Percentiles rank a stretch among this genome's conserved stretches.
These are phyloP conservation scores for Mythimna loreyi DNA, from an alignment of 2,888 invertebrate genomes.

Conservation along the genomic window DNA sequence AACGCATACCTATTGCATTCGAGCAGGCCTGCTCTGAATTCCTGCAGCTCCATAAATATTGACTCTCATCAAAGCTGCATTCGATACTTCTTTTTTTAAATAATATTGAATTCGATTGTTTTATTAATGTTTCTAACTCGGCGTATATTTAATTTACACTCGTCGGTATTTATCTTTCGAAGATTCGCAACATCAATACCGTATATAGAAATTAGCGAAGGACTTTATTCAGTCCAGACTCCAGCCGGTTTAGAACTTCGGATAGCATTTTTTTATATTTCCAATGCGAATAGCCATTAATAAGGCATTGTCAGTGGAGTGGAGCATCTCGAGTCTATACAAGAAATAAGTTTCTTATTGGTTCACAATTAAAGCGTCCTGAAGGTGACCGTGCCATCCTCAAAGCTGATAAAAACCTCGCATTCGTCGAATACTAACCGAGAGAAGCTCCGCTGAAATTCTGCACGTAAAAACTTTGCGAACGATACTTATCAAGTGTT, in stretches of 20 bases:
- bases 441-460: conserved; percentile 87
- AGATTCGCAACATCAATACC: conserved; percentile 27
- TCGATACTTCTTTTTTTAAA: conserved; percentile 32
- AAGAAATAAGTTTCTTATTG: conserved; percentile 85
- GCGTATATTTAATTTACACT: conserved; percentile 54
- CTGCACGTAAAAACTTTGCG: conserved; percentile 83
- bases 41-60: conserved; percentile 47
- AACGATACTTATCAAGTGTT: conserved; percentile 91
- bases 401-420: conserved; percentile 80
- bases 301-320: conserved; percentile 78
- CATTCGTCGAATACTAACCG: conserved; percentile 87
- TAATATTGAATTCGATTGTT: conserved; percentile 43
- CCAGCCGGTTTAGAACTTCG: conserved; percentile 39
- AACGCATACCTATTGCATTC: conserved; percentile 44
- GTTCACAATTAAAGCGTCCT: conserved; percentile 86
- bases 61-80: conserved; percentile 19
- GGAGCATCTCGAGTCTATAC: conserved; percentile 72
- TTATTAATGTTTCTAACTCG: conserved; percentile 33
- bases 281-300: conserved; percentile 74
- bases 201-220: conserved; percentile 41
- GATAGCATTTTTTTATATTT: conserved; percentile 62
- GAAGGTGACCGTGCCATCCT: conserved; percentile 88
- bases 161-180: conserved; percentile 23
- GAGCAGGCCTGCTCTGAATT: conserved; percentile 31
- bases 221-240: conserved; percentile 47